A percentile compares a stretch with the other conserved stretches of the same genome.
Conservation (phyloP, 2,888 invertebrate genomes). For the Dorcus parallelipipedus region DNA sequence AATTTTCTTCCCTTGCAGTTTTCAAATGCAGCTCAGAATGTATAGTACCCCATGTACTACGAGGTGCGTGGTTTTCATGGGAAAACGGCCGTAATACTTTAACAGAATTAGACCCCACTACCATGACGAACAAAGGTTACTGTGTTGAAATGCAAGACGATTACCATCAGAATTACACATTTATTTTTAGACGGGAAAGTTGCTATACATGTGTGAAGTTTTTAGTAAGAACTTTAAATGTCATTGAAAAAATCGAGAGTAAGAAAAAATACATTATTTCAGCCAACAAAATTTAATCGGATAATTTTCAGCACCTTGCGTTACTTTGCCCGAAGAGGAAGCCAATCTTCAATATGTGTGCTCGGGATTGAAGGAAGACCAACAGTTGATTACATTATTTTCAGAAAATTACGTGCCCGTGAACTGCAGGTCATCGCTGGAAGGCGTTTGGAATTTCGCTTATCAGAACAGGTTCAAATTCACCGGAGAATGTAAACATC, state of each 20-base stretch:
- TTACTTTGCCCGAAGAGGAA: conserved; percentile 61
- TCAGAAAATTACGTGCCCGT: conserved; percentile 87
- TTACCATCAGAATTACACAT: conserved; percentile 77
- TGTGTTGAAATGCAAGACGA: conserved; percentile 73
- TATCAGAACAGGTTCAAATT: conserved; percentile 79
- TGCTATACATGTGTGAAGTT: conserved; percentile 86
- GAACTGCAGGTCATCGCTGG: conserved; percentile 87
- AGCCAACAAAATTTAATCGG: neutral
- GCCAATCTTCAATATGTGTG: conserved; percentile 78
- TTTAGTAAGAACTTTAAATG: conserved; percentile 81
- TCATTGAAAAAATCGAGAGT: conserved; percentile 86
- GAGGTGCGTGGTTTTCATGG: conserved; percentile 90
- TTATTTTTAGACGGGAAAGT: conserved; percentile 67
- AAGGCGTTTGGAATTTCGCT: conserved; percentile 96
- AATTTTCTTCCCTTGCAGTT: conserved; percentile 5
- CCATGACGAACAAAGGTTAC: conserved; percentile 71
- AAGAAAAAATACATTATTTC: conserved; percentile 34
- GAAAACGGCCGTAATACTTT: conserved; percentile 80
- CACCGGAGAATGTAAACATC: conserved; percentile 87
- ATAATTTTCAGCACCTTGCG: conserved; percentile 62
- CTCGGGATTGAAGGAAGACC: conserved; percentile 68
- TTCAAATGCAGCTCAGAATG: conserved; percentile 50
- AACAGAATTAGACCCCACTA: conserved; percentile 76
- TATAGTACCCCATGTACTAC: conserved; percentile 71
- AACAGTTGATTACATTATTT: conserved; percentile 80